Conservation (phyloP, 2,113 vertebrate genomes). For the Trachemys scripta region DNA sequence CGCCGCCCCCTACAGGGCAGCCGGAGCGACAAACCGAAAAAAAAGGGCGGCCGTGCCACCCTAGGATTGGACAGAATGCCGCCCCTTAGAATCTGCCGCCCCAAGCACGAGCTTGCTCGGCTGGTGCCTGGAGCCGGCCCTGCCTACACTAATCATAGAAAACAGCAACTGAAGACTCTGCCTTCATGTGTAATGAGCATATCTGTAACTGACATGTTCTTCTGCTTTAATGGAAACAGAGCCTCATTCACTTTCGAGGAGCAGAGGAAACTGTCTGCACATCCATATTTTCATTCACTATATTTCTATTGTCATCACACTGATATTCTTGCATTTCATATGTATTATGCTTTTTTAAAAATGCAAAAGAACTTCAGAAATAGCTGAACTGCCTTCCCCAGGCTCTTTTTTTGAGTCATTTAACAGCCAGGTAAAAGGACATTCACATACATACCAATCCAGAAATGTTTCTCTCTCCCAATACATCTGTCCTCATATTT, state of each 20-base stretch:
- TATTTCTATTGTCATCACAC: not conserved
- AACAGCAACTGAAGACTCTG: not conserved
- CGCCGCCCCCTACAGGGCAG: no score
- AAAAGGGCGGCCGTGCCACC: no score
- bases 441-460: not conserved
- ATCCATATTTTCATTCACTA: not conserved
- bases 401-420: not conserved
- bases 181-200: not conserved
- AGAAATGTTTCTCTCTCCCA: not conserved
- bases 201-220: not conserved
- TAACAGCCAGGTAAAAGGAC: not conserved
- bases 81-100: no score
- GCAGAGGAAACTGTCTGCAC: not conserved
- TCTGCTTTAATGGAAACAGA: not conserved
- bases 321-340: not conserved
- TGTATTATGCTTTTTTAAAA: accelerated
- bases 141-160: not conserved
- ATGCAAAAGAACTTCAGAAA: not conserved
- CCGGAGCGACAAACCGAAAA: no score
- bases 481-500: not conserved
- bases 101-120: no score
- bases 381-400: not conserved
- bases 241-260: not conserved
- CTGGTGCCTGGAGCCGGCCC: no score
- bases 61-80: no score